A percentile compares a stretch with the other conserved stretches of the same genome.
Evolutionary conservation across 2,113 vertebrate genomes (phyloP).

Genomic region (Pachypanchax playfairii): DNA sequence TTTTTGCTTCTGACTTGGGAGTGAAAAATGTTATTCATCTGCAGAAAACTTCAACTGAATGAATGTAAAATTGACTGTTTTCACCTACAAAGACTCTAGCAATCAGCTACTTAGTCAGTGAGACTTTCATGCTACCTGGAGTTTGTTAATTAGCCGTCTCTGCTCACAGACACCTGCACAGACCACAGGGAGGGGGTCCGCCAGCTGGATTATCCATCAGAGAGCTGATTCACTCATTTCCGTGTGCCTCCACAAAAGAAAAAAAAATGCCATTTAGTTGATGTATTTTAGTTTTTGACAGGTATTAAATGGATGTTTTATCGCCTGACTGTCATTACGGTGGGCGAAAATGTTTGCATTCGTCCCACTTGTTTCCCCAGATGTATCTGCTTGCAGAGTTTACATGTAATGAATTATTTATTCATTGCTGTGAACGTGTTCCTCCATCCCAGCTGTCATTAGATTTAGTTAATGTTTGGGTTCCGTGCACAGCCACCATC

Average conservation of each 20-base stretch:
- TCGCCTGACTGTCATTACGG: too few relatives aligned
- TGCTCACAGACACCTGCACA: conserved; percentile 31
- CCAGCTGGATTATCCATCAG: conserved; percentile 3
- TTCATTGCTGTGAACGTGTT: conserved; percentile 8
- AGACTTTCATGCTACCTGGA: conserved; percentile 15
- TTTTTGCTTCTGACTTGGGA: too few relatives aligned
- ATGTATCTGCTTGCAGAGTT: neutral
- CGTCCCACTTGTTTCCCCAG: conserved; percentile 10
- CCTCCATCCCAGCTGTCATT: conserved; percentile 19
- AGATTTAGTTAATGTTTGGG: conserved; percentile 23
- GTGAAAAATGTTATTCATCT: too few relatives aligned
- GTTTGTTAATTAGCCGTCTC: conserved; percentile 34
- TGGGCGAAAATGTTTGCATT: too few relatives aligned
- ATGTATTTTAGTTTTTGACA: neutral
- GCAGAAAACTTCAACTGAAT: too few relatives aligned
- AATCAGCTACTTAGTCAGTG: neutral
- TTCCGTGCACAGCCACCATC: conserved; percentile 6
- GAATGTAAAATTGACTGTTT: too few relatives aligned
- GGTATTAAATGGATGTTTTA: neutral
- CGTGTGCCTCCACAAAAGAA: neutral
- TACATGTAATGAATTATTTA: conserved; percentile 3
- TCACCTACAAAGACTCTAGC: neutral
- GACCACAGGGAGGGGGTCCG: conserved; percentile 2
- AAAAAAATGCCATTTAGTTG: neutral
- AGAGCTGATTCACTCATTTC: neutral